phyloP scores from a whole-genome alignment of 2,113 vertebrate genomes.

The Erinaceus europaeus region DNA sequence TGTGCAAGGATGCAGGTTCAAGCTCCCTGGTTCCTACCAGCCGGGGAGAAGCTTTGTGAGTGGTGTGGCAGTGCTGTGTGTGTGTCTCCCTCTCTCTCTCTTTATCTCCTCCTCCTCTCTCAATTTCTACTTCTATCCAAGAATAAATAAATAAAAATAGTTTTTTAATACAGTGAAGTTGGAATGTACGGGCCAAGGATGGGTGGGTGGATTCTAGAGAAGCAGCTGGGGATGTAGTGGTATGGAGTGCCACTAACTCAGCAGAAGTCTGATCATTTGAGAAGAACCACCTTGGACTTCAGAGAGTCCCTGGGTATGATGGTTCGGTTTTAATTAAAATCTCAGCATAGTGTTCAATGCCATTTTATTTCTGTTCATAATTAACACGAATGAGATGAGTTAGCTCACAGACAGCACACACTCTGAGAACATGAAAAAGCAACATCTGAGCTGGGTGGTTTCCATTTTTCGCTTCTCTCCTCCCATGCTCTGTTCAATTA shows the following conservation, averaged over 20 bases:
- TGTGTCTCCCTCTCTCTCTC: no score
- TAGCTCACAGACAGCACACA: conserved; percentile 52
- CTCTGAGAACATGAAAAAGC: conserved; percentile 65
- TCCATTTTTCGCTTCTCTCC: background rate
- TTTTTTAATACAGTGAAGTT: no score
- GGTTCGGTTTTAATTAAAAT: conserved; percentile 75
- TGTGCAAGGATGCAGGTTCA: no score
- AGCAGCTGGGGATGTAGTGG: background rate
- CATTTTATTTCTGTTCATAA: conserved; percentile 70
- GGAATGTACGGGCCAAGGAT: background rate
- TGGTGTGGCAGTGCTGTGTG: no score
- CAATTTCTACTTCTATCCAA: no score
- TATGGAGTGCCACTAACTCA: background rate
- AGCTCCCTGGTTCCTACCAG: no score
- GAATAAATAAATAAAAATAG: no score
- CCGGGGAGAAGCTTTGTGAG: no score
- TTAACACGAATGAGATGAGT: conserved; percentile 60
- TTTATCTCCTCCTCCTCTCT: no score
- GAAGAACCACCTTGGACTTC: conserved; percentile 44
- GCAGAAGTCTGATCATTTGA: background rate
- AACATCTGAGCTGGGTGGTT: conserved; percentile 60
- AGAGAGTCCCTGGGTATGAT: conserved; percentile 58
- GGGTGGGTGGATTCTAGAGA: background rate
- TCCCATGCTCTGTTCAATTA: conserved; percentile 70
- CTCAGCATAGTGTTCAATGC: conserved; percentile 66